phyloP scores from a whole-genome alignment of 2,797 vertebrate genomes.

The Sebastes diaconus region DNA sequence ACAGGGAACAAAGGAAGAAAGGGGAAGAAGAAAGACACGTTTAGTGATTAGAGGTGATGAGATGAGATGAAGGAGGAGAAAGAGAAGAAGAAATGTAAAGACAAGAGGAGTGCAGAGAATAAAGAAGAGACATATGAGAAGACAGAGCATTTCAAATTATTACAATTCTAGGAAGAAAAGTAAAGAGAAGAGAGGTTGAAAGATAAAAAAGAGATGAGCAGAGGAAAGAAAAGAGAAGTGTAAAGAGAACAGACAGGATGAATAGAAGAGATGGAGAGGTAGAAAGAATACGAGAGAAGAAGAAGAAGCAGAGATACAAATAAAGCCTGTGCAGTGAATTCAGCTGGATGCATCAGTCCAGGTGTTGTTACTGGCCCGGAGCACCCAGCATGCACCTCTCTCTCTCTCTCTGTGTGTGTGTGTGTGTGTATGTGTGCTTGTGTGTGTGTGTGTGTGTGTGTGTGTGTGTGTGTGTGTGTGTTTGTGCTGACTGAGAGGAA shows the following conservation, averaged over 20 bases:
- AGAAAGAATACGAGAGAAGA: background rate
- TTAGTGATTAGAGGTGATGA: background rate
- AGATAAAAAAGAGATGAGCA: background rate
- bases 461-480: background rate
- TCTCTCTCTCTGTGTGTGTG: background rate
- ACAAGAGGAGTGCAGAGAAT: background rate
- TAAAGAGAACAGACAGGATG: no score
- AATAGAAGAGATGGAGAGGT: background rate
- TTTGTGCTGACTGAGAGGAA: conserved; percentile 52
- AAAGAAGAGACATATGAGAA: background rate
- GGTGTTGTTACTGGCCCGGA: conserved; percentile 41
- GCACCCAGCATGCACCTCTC: conserved; percentile 9
- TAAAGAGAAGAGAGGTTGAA: background rate
- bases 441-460: background rate
- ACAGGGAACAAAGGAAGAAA: background rate
- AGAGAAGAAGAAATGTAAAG: background rate
- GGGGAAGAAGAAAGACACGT: background rate
- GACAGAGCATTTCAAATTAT: background rate
- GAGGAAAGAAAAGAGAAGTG: background rate
- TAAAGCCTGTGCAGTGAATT: conserved; percentile 5
- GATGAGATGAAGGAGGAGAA: background rate
- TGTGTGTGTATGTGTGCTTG: background rate
- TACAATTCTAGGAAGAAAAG: background rate
- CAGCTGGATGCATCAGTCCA: conserved; percentile 43
- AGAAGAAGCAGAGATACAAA: background rate